These are phyloP conservation scores for Metopolophium dirhodum DNA, from an alignment of 1,140 invertebrate species.

Conservation along the genomic window DNA sequence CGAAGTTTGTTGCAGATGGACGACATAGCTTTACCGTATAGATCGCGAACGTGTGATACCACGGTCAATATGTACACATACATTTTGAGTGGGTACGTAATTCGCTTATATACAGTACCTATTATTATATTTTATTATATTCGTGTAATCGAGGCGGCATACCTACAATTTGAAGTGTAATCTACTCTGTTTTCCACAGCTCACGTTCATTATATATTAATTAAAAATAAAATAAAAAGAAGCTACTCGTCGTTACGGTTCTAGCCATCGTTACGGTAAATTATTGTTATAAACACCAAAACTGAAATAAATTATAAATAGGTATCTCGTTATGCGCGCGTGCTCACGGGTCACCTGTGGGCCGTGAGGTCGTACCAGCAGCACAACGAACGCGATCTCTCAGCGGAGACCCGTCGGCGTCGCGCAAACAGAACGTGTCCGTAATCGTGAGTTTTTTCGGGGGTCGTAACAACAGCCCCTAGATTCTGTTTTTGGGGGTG, in stretches of 20 bases:
- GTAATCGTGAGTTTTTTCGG: no score
- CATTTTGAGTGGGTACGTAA: neutral
- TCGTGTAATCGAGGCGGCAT: neutral
- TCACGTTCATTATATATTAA: slow-evolving; percentile 7
- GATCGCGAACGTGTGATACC: neutral
- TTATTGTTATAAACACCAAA: neutral
- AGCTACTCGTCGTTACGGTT: slow-evolving; percentile 21
- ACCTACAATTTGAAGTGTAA: neutral
- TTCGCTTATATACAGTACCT: neutral
- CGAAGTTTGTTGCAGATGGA: neutral
- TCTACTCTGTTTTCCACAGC: neutral
- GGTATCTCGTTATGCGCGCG: neutral
- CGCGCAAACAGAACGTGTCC: neutral
- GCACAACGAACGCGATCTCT: neutral
- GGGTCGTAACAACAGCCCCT: neutral
- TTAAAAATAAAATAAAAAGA: neutral
- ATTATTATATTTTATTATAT: neutral
- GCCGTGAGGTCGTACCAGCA: neutral
- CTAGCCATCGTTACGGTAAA: neutral
- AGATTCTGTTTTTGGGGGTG: neutral
- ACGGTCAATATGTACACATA: neutral
- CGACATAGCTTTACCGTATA: neutral
- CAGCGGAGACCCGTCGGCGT: neutral
- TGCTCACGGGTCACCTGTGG: neutral
- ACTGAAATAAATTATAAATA: neutral